These are phyloP conservation scores for Drosophila kepulauana DNA, from an alignment of 1,140 invertebrate species.

Conservation along the genomic window DNA sequence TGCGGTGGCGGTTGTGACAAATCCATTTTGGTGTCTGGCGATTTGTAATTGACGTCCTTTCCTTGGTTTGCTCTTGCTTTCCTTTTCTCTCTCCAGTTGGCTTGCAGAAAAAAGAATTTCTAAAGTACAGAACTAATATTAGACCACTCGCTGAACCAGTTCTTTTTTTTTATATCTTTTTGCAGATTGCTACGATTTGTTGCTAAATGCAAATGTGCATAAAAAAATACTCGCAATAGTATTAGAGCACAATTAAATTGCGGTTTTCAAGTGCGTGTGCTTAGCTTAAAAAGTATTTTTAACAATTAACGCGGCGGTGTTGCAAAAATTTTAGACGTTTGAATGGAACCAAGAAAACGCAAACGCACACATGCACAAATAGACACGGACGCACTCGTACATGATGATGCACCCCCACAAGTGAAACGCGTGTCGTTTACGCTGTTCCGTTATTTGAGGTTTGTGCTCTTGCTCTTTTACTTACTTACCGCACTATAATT, in stretches of 20 bases:
- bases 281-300: neutral
- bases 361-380: constrained; percentile 11
- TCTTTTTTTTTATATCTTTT: constrained; percentile 20
- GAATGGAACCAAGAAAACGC: constrained; percentile 17
- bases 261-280: neutral
- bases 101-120: constrained; percentile 43
- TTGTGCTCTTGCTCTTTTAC: neutral
- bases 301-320: neutral
- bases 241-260: neutral
- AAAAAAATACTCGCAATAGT: neutral
- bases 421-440: constrained; percentile 10
- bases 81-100: constrained; percentile 22
- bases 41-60: neutral
- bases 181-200: constrained; percentile 26
- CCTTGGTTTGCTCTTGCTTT: constrained; percentile 7
- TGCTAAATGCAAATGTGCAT: constrained; percentile 2
- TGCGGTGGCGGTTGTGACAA: constrained; percentile 79
- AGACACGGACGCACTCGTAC: neutral
- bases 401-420: constrained; percentile 4
- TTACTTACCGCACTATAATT: constrained; percentile 23
- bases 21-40: constrained; percentile 54
- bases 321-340: constrained; percentile 19
- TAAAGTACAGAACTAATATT: constrained; percentile 17
- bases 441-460: neutral
- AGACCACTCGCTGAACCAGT: constrained; percentile 23